These are phyloP conservation scores for Fistularia tabacaria DNA, from an alignment of 2,797 vertebrate species.

Conservation along the genomic window DNA sequence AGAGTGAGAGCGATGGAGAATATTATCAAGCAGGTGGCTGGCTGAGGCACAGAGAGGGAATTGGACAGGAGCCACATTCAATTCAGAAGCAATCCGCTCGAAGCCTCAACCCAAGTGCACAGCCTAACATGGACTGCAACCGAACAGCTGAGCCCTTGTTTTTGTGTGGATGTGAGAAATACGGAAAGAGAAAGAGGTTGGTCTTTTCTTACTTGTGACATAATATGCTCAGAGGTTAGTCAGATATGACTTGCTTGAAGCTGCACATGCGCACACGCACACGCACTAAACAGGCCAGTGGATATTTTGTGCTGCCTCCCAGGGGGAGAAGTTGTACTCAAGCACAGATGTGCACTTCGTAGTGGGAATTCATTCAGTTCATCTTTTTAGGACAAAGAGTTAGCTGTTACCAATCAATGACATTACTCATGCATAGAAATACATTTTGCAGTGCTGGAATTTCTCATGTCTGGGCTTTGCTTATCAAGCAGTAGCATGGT, in stretches of 20 bases:
- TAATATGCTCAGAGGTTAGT: too few relatives aligned
- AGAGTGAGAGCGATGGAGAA: conserved; percentile 3
- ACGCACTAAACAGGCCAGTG: too few relatives aligned
- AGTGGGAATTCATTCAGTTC: too few relatives aligned
- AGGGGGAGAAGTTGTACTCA: too few relatives aligned
- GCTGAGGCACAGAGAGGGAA: conserved; percentile 22
- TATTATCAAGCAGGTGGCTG: conserved; percentile 40
- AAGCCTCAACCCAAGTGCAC: conserved; percentile 18
- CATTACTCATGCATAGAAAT: not conserved
- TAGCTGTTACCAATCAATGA: not conserved
- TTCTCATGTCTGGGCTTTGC: too few relatives aligned
- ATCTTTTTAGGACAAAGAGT: too few relatives aligned
- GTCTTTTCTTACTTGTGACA: too few relatives aligned
- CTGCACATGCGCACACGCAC: too few relatives aligned
- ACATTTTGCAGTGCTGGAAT: too few relatives aligned
- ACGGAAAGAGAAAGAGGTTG: not conserved
- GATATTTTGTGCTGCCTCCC: too few relatives aligned
- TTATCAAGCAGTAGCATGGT: not conserved
- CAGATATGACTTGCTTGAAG: too few relatives aligned
- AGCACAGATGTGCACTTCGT: too few relatives aligned
- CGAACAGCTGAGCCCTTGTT: conserved; percentile 38
- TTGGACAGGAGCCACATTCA: conserved; percentile 35
- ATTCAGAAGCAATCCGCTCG: conserved; percentile 34
- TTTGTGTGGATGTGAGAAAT: conserved; percentile 3
- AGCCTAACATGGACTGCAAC: conserved; percentile 18